phyloP scores from a whole-genome alignment of 2,113 vertebrate genomes.

The Nothobranchius furzeri region DNA sequence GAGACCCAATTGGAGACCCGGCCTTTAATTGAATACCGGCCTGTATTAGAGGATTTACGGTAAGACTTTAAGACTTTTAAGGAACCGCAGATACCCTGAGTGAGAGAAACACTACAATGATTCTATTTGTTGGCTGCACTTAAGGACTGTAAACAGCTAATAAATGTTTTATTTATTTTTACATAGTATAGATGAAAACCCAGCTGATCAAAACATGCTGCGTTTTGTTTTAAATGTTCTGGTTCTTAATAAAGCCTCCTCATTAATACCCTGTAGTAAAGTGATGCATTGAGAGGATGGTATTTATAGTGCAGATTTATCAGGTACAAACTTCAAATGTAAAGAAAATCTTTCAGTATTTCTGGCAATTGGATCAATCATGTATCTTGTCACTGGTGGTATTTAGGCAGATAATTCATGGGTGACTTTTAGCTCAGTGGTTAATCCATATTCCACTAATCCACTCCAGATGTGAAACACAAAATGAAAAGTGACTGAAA shows the following conservation, averaged over 20 bases:
- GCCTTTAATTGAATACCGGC: too few species aligned
- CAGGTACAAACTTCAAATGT: conserved; percentile 18
- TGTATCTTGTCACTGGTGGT: conserved; percentile 15
- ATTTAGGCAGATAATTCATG: conserved; percentile 43
- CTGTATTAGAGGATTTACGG: too few species aligned
- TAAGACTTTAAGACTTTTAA: too few species aligned
- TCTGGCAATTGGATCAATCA: conserved; percentile 25
- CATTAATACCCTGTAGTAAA: neutral
- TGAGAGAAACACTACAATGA: neutral
- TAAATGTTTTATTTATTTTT: too few species aligned
- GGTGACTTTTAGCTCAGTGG: conserved; percentile 30
- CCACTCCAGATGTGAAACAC: conserved; percentile 31
- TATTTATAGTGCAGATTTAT: neutral
- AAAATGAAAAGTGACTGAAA: neutral
- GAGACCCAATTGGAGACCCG: too few species aligned
- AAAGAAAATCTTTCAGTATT: conserved; percentile 28
- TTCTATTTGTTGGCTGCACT: neutral
- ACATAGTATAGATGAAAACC: too few species aligned
- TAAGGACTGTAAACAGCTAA: neutral
- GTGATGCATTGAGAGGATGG: neutral
- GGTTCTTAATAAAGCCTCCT: too few species aligned
- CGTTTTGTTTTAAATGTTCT: too few species aligned
- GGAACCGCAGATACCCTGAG: too few species aligned
- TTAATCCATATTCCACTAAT: conserved; percentile 40
- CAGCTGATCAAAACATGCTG: too few species aligned